These are phyloP conservation scores for Calidris pygmaea DNA, from an alignment of 2,113 vertebrate genomes.

Conservation along the genomic window DNA sequence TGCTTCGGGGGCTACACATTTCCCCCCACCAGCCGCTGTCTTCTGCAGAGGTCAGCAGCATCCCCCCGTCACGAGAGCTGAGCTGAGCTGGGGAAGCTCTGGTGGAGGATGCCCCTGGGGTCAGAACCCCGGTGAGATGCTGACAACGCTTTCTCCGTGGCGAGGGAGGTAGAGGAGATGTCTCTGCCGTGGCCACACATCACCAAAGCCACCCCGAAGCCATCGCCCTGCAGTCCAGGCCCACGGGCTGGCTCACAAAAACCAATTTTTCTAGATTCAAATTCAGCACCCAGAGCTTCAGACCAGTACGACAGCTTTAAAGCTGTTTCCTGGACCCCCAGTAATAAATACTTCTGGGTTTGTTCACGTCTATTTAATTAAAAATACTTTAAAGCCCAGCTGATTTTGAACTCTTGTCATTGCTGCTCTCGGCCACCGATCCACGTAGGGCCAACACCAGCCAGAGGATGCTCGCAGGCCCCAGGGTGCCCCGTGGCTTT, in stretches of 20 bases:
- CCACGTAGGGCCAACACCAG: background rate
- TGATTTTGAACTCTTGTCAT: too few species aligned
- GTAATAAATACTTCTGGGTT: background rate
- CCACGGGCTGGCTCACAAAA: background rate
- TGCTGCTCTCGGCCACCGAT: accelerated
- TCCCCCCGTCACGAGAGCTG: too few species aligned
- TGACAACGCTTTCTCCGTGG: too few species aligned
- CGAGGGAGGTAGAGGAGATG: too few species aligned
- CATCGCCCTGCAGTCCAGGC: too few species aligned
- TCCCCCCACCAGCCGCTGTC: background rate
- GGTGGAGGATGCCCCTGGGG: too few species aligned
- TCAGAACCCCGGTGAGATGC: too few species aligned
- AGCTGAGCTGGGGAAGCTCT: too few species aligned
- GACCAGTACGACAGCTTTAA: accelerated
- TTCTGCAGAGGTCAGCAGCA: background rate
- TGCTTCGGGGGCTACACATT: background rate
- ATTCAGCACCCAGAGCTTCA: background rate
- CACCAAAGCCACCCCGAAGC: too few species aligned
- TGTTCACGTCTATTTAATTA: background rate
- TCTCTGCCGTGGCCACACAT: too few species aligned
- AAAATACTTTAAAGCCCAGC: background rate
- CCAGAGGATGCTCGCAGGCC: accelerated
- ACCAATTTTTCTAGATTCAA: background rate
- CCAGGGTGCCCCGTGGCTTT: accelerated
- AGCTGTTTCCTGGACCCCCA: background rate